These are phyloP conservation scores for Danaus chrysippus DNA, from an alignment of 2,888 invertebrate species.

Conservation along the genomic window DNA sequence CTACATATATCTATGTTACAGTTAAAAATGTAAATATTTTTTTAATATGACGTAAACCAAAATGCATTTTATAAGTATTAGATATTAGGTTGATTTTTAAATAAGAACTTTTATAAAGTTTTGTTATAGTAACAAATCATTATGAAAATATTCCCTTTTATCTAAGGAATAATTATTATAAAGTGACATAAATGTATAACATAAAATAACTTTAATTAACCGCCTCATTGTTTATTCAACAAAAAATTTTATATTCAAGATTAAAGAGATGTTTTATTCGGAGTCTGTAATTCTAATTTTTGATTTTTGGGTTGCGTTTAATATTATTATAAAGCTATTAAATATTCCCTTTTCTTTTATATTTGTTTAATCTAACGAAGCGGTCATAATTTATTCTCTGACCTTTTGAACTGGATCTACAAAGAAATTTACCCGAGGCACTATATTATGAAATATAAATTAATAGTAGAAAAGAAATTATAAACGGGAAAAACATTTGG, in stretches of 20 bases:
- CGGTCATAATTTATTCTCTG: constrained; percentile 26
- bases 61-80: no score
- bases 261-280: constrained; percentile 2
- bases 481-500: constrained; percentile 8
- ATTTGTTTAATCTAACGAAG: constrained; percentile 23
- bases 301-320: constrained; percentile 1
- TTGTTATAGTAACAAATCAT: no score
- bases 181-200: no score
- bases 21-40: no score
- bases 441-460: constrained; percentile 22
- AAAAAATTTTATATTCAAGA: not conserved
- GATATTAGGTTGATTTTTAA: no score
- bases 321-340: constrained; percentile 17
- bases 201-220: no score
- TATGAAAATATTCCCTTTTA: no score
- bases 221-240: no score
- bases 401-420: constrained; percentile 24
- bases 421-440: constrained; percentile 24
- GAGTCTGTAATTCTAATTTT: constrained; percentile 4
- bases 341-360: constrained; percentile 24
- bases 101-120: no score
- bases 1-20: not conserved
- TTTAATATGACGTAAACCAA: no score
- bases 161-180: no score
- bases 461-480: constrained; percentile 16